Conservation (phyloP, 2,797 vertebrate genomes). For the Meda fulgida region DNA sequence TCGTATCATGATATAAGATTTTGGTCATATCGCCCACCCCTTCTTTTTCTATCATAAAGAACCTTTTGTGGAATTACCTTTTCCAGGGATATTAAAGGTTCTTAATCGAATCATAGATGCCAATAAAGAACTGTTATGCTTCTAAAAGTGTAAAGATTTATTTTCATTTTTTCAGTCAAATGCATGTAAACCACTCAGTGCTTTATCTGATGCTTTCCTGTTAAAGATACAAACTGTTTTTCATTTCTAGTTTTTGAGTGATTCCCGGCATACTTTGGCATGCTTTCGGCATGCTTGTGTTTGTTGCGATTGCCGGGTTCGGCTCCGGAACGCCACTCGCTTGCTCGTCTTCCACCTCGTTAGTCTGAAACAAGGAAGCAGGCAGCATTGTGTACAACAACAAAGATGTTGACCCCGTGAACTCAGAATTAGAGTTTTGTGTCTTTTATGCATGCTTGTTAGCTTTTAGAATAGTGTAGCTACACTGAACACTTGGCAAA, state of each 20-base stretch:
- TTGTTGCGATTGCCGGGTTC: constrained; percentile 2
- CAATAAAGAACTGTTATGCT: not conserved
- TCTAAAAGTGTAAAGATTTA: not conserved
- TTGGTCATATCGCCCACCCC: too few species aligned
- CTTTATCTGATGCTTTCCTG: not conserved
- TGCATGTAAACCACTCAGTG: not conserved
- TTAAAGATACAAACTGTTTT: not conserved
- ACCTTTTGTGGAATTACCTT: too few species aligned
- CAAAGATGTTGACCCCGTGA: not conserved
- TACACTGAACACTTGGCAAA: not conserved
- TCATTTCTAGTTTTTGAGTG: not conserved
- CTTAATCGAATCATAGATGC: too few species aligned
- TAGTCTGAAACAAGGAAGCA: constrained; percentile 27
- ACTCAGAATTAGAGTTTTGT: not conserved
- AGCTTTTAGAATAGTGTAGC: not conserved
- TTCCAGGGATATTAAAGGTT: too few species aligned
- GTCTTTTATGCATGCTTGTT: not conserved
- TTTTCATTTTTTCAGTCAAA: not conserved
- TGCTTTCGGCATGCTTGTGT: too few species aligned
- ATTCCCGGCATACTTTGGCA: not conserved
- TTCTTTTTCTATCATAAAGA: too few species aligned
- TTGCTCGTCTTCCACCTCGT: constrained; percentile 20
- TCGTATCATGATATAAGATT: too few species aligned
- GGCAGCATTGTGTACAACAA: constrained; percentile 2
- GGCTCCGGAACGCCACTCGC: not conserved